phyloP scores from a whole-genome alignment of 92 coral and sea anemone genomes.

The Phenganax stokvisi region DNA sequence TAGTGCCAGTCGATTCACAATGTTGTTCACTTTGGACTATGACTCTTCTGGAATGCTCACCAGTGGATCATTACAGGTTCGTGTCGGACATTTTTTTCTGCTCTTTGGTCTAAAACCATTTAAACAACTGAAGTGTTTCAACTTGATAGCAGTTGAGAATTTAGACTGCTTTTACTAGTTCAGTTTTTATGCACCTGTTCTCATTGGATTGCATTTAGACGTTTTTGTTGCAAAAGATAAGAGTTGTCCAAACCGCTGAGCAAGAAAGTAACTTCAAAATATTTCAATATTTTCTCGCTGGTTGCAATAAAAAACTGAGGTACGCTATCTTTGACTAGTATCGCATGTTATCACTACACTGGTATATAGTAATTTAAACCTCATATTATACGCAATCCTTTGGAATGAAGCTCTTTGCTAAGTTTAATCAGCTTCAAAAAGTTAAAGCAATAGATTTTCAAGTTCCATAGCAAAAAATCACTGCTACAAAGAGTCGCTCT shows the following conservation, averaged over 20 bases:
- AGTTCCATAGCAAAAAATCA: too few species aligned
- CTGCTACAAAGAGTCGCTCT: too few species aligned
- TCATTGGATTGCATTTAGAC: constrained; percentile 50
- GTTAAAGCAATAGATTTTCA: too few species aligned
- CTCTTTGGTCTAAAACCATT: background rate
- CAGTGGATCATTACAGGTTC: constrained; percentile 81
- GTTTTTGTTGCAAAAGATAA: constrained; percentile 81
- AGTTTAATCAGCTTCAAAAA: too few species aligned
- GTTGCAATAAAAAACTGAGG: constrained; percentile 91
- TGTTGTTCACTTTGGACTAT: constrained; percentile 85
- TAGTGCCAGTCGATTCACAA: constrained; percentile 77
- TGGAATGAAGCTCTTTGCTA: too few species aligned
- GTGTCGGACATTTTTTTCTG: background rate
- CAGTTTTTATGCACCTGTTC: background rate
- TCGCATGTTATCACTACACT: too few species aligned
- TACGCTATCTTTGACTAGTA: constrained; percentile 7
- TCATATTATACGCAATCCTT: too few species aligned
- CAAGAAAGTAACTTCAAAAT: constrained; percentile 84
- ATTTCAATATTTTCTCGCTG: constrained; percentile 77
- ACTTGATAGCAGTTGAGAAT: background rate
- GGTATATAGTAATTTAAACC: too few species aligned
- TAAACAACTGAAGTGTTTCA: too few species aligned
- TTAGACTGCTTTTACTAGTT: background rate
- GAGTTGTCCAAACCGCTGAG: constrained; percentile 81
- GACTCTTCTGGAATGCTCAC: constrained; percentile 83